Evolutionary conservation across 2,797 vertebrate species (phyloP).

Genomic region (Scolopax bukidnonensis): DNA sequence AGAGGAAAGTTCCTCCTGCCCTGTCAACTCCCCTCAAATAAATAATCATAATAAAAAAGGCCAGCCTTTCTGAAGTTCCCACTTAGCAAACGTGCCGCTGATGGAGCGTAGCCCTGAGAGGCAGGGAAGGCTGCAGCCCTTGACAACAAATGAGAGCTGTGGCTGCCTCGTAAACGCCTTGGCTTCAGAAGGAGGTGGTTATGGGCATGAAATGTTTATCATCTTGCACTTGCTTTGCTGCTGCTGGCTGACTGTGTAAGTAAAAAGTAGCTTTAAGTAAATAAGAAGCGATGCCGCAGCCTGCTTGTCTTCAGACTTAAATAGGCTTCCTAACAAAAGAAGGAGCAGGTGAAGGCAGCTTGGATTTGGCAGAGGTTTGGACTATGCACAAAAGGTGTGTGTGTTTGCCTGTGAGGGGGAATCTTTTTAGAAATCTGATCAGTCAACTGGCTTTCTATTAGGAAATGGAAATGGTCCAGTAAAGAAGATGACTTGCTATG

Average conservation of each 20-base stretch:
- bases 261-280: background rate
- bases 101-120: slow-evolving; percentile 6
- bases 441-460: background rate
- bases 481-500: background rate
- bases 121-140: background rate
- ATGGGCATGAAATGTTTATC: slow-evolving; percentile 32
- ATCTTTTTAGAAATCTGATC: background rate
- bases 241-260: slow-evolving; percentile 1
- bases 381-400: background rate
- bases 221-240: slow-evolving; percentile 27
- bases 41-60: slow-evolving; percentile 45
- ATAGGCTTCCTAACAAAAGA: background rate
- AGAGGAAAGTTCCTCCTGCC: slow-evolving; percentile 19
- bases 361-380: background rate
- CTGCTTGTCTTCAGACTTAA: background rate
- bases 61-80: background rate
- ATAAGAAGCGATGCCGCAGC: background rate
- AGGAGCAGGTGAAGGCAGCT: background rate
- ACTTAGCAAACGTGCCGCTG: background rate
- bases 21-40: slow-evolving; percentile 32
- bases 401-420: background rate
- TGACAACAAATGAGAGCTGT: background rate
- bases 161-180: slow-evolving; percentile 24
- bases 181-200: slow-evolving; percentile 35
- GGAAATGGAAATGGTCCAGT: background rate